These are phyloP conservation scores for Etia nguti DNA, from an alignment of 2,113 vertebrate species.

Conservation along the genomic window DNA sequence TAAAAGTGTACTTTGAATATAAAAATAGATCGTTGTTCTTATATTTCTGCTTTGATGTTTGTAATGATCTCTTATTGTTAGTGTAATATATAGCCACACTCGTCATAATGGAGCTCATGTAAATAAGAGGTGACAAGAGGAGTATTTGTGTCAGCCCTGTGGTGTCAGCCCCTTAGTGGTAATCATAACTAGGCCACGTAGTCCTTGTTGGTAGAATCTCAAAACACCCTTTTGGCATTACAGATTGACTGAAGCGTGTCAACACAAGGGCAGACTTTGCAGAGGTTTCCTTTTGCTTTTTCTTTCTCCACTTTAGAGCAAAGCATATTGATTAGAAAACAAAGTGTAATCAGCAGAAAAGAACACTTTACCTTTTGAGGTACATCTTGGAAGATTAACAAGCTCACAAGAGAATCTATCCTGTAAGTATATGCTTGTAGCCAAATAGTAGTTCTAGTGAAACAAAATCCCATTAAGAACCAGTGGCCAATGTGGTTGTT, in stretches of 20 bases:
- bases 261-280: background rate
- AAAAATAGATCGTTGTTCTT: background rate
- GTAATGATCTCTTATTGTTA: background rate
- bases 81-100: background rate
- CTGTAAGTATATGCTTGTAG: background rate
- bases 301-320: background rate
- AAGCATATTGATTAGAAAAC: background rate
- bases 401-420: background rate
- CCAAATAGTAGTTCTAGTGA: background rate
- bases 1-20: background rate
- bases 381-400: background rate
- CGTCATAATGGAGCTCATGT: background rate
- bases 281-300: background rate
- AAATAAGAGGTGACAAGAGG: constrained; percentile 10
- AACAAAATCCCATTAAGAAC: background rate
- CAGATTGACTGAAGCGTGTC: background rate
- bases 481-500: background rate
- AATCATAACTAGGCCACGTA: constrained; percentile 17
- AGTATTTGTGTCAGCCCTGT: constrained; percentile 25
- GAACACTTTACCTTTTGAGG: background rate
- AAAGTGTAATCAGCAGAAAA: background rate
- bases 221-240: background rate
- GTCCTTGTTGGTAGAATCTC: background rate
- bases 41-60: background rate
- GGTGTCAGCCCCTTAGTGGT: constrained; percentile 3